Evolutionary conservation across 2,113 vertebrate genomes (phyloP), one percentile per base, ranked within the genome.

Genomic region (Progne subis): DNA sequence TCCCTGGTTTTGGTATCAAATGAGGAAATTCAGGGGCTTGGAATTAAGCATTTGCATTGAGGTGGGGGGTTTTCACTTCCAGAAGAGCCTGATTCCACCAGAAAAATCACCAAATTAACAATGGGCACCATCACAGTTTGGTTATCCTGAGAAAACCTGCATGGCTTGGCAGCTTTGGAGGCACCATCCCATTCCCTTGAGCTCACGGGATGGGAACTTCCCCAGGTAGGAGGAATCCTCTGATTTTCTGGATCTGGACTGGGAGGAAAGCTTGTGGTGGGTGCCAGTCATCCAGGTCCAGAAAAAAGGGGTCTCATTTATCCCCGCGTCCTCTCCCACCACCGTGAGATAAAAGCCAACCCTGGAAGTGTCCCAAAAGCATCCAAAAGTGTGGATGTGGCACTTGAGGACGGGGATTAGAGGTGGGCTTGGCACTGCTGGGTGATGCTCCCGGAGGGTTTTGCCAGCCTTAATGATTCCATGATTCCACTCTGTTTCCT

Each of bases 381-480:
- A 37, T 37, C 37, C 37, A 37, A 37, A 37, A 37, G 37, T 12
- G 26, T 24, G 53, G 32, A n/a, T 8, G 61, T 60, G 61, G 11
- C 69, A 25, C 11, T 0, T 31, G 53, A 41, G 39, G 69, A 31
- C 14, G 0, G 0, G 24, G 69, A 4, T 20, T 4, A 8, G 5
- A 2, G 37, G 14, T 37, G 76, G 16, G 25, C 5, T 21, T 34
- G 29, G 50, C 34, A 43, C 29, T 26, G 11, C 34, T 18, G 44
- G 34, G 20, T 9, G 34, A 21, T 2, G 25, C 43, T 8, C 41
- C 23, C 3, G 17, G 31, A 47, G 39, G 13, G 24, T 23, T 89
- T 53, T 75, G 7, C 53, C 55, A 41, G 0, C 46, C 24, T 46
- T 2, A 20, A 5, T 1, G 8, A 25, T 61, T 24, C 16, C 11